These are phyloP conservation scores for Strix uralensis DNA, from an alignment of 2,113 vertebrate genomes.

Conservation along the genomic window DNA sequence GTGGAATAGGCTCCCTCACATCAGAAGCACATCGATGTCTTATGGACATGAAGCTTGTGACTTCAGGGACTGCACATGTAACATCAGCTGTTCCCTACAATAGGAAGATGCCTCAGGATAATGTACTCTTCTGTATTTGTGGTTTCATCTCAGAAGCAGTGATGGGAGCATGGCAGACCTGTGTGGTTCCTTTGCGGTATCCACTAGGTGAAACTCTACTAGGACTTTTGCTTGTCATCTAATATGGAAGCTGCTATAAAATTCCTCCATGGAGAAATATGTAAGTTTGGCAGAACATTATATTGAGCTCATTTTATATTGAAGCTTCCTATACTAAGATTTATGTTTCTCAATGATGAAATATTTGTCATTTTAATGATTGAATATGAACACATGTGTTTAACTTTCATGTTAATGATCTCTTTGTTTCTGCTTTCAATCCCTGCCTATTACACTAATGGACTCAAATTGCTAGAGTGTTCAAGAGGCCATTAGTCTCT, in stretches of 20 bases:
- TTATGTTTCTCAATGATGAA: not conserved
- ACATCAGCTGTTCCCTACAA: not conserved
- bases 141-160: not conserved
- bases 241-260: not conserved
- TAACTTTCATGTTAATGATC: slow-evolving; percentile 49
- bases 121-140: not conserved
- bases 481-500: slow-evolving; percentile 43
- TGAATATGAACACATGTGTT: slow-evolving; percentile 40
- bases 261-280: not conserved
- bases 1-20: not conserved
- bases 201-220: not conserved
- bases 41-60: not conserved
- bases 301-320: not conserved
- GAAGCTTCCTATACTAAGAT: not conserved
- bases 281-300: not conserved
- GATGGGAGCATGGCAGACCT: not conserved
- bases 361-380: slow-evolving; percentile 14
- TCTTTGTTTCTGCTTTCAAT: slow-evolving; percentile 59
- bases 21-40: not conserved
- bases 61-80: accelerated
- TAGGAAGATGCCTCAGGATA: not conserved
- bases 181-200: not conserved
- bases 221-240: not conserved
- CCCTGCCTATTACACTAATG: slow-evolving; percentile 46
- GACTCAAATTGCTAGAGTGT: slow-evolving; percentile 37